Conservation (phyloP, 2,113 vertebrate genomes). For the Ceuthmochares aereus region DNA sequence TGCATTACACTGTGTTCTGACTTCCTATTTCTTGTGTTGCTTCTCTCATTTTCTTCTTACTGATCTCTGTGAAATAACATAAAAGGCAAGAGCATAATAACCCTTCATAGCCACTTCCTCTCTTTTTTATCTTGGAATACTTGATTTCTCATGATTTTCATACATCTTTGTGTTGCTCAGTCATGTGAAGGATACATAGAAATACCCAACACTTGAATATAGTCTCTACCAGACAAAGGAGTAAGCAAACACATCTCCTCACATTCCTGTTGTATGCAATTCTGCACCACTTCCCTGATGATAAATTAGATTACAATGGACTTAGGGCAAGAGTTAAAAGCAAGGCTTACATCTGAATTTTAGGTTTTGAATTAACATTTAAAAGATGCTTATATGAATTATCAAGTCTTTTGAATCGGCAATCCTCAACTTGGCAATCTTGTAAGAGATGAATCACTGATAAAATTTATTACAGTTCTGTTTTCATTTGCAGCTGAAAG, state of each 20-base stretch:
- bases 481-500: neutral
- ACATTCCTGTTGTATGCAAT: neutral
- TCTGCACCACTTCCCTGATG: neutral
- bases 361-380: neutral
- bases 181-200: neutral
- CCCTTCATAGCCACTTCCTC: neutral
- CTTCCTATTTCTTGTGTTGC: conserved; percentile 39
- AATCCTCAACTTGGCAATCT: neutral
- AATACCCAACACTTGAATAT: neutral
- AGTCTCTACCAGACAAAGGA: neutral
- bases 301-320: neutral
- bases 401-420: neutral
- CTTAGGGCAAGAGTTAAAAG: neutral
- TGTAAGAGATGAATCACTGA: neutral
- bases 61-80: neutral
- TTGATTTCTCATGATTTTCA: neutral
- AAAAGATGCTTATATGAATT: neutral
- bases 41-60: neutral
- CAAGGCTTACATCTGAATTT: neutral
- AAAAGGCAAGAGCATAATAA: neutral
- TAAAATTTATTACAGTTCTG: neutral
- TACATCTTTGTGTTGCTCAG: conserved; percentile 28
- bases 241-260: neutral
- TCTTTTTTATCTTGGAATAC: neutral
- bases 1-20: conserved; percentile 18